Percentiles rank a stretch among this genome's conserved stretches.
These are phyloP conservation scores for Chauna torquata DNA, from an alignment of 2,113 vertebrate genomes.

Conservation along the genomic window DNA sequence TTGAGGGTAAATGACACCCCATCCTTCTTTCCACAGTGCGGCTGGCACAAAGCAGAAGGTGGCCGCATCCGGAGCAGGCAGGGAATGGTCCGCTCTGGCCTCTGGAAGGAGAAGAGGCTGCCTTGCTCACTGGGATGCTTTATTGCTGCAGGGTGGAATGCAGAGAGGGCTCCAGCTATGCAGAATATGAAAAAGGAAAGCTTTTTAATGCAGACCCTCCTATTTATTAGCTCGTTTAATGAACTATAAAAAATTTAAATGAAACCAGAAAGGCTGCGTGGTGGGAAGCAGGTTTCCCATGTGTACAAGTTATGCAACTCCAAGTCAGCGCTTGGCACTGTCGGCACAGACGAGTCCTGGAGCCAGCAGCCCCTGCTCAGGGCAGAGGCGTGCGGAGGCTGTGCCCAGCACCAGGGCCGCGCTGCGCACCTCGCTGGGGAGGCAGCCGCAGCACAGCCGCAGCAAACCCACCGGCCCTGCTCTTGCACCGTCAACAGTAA, in stretches of 20 bases:
- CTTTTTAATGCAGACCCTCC: neutral
- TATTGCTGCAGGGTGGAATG: neutral
- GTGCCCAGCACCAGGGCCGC: neutral
- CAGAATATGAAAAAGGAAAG: neutral
- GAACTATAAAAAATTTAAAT: constrained; percentile 13
- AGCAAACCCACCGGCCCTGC: neutral
- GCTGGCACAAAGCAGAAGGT: neutral
- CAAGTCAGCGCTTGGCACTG: neutral
- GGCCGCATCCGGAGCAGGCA: accelerated
- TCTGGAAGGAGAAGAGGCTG: neutral
- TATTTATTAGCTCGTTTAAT: constrained; percentile 26
- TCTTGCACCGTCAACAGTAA: neutral
- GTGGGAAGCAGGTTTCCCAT: neutral
- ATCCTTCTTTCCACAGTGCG: neutral
- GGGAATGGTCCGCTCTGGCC: neutral
- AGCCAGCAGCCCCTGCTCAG: neutral
- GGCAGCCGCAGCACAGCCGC: neutral
- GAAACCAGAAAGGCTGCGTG: neutral
- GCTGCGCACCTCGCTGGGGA: neutral
- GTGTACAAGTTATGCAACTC: neutral
- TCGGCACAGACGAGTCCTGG: neutral
- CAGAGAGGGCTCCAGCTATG: neutral
- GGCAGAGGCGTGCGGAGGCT: neutral
- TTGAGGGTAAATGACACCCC: neutral
- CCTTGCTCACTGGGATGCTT: neutral